Base-by-base conservation (phyloP, 2,113 vertebrate species). In the Prunella fulvescens region DNA sequence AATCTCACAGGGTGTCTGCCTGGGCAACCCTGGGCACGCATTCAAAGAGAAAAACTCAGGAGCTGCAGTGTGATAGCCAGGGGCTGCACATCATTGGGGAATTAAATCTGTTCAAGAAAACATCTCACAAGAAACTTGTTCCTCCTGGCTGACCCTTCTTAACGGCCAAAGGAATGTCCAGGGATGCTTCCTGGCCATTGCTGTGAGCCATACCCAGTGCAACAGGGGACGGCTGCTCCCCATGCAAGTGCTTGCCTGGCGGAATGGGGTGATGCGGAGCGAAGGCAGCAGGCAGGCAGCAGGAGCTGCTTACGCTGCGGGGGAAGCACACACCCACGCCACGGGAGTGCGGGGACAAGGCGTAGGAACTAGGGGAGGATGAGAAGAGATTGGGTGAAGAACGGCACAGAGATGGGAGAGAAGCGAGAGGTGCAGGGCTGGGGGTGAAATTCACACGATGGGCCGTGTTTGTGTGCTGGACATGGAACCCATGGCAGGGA, bases 231-330 rank as follows among this genome's bases (percentile, higher is more conserved):
- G 42, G 50, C 26, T 50, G 12, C 42, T 80, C 31, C 37, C 39
- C 10, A 4, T 65, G 80, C 66, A 14, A 47, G 28, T 2, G 2
- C 47, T 71, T 31, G 40, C 66, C 79, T 7, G 48, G 48, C 4
- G 4, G 71, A 57, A 79, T 3, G 3, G 84, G 77, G 89, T 2
- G 18, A 66, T 39, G 82, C 26, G 3, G 77, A 62, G 72, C 3
- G 47, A 71, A 81, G 76, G 58, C 88, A 93, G 90, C 81, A 93
- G 88, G 90, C 81, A 93, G 88, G 10, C 88, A 74, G 94, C 80
- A 72, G 67, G 80, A 64, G 10, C 81, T 47, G 81, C 93, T 92
- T 37, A 33, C 1, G 10, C 67, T 94, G 91, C 64, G 65, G 83
- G 64, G 93, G 84, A 70, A 73, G 83, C 37, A 42, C 50, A 45